Conservation (phyloP, 2,113 vertebrate species). For the Gobius niger region DNA sequence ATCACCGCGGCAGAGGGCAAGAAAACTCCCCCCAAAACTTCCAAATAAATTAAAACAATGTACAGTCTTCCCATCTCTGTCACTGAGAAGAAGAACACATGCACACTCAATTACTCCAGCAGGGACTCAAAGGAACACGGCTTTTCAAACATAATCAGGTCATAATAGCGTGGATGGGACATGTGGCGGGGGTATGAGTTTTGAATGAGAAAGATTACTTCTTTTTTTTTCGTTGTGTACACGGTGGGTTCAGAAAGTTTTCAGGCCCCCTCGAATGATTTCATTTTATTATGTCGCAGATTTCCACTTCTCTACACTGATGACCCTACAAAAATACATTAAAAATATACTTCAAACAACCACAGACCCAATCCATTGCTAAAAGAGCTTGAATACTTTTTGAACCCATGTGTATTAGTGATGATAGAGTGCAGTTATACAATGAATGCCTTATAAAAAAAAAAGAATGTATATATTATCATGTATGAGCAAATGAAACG, state of each 20-base stretch:
- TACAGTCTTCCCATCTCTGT: constrained; percentile 25
- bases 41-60: constrained; percentile 46
- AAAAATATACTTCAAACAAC: too few species aligned
- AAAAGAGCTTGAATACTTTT: too few species aligned
- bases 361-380: too few species aligned
- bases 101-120: constrained; percentile 25
- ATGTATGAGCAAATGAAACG: background rate
- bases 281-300: too few species aligned
- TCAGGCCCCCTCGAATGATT: too few species aligned
- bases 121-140: constrained; percentile 28
- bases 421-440: background rate
- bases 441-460: background rate
- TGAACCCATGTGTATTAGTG: background rate
- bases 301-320: too few species aligned
- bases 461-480: background rate
- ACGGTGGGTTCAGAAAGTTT: background rate
- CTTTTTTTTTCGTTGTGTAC: background rate
- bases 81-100: constrained; percentile 11
- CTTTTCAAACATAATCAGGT: constrained; percentile 20
- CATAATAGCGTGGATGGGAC: constrained; percentile 8
- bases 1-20: constrained; percentile 28
- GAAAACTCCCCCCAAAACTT: constrained; percentile 29
- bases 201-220: background rate
- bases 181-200: background rate
- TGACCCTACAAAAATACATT: too few species aligned